Evolutionary conservation across 35 echinoderm and acorn worm species (phyloP), one percentile per base, ranked within the genome.

Genomic region (Ophiothrix spiculata): DNA sequence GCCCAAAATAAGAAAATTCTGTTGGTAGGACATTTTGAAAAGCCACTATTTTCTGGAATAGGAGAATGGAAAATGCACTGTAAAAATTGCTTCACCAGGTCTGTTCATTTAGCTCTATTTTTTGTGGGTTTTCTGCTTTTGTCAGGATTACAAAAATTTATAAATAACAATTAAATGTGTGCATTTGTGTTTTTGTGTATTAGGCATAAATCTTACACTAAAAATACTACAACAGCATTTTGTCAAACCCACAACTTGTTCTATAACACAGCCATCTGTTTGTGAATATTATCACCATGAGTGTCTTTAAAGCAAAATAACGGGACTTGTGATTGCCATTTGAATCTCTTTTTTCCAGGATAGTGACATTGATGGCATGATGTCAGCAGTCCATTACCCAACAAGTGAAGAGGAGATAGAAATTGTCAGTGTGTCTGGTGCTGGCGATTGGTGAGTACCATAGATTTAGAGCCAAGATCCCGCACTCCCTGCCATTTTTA

Each of bases 381-480:
- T 85, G 35, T 97, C 95, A 75, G 87, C 85, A 29, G 85, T 93
- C 2, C 91, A 97, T 86, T 97, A 93, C 77, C 87, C 91, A 81
- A 87, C 88, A 37, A 75, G 32, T 42, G 35, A 88, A 8, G 38
- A 39, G 19, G 40, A 77, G 23, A 31, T 15, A 21, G 35, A 80
- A 3, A 84, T 97, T n/a, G 41, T 75, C 56, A 93, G 88, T 75
- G 95, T 97, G 21, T 97, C 95, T 38, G 95, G 95, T 81, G 95
- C 91, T 78, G 95, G 95, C 36, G 95, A 97, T 69, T 97, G 95
- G 95, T 97, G 77, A 90, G n/a, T 23, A 2, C 21, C 85, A 87
- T 35, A 13, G 39, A 25, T 16, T 32, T 15, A 35, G 29, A 29
- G 45, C 32, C 16, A 21, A 39, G 33, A n/a, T n/a, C n/a, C n/a